Conservation (phyloP, 2,888 invertebrate species). For the Tetanocera ferruginea region DNA sequence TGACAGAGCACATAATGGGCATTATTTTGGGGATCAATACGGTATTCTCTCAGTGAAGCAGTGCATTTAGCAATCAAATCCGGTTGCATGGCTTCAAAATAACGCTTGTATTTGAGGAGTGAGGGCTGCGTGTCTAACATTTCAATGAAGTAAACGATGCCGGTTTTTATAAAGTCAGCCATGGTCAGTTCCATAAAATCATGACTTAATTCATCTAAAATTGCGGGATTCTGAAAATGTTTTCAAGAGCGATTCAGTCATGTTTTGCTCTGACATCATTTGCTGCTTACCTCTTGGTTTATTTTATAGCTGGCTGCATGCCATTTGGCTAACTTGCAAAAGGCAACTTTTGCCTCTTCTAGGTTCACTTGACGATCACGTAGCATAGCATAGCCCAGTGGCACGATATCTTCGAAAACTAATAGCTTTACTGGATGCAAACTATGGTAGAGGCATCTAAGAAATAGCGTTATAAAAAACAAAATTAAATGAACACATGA, state of each 20-base stretch:
- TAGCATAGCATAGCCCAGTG: constrained; percentile 37
- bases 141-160: constrained; percentile 50
- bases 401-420: constrained; percentile 43
- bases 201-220: constrained; percentile 48
- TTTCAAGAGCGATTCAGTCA: background rate
- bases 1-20: constrained; percentile 56
- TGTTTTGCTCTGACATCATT: background rate
- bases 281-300: constrained; percentile 7
- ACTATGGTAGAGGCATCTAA: constrained; percentile 43
- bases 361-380: constrained; percentile 41
- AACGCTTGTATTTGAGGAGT: constrained; percentile 48
- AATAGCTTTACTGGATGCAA: constrained; percentile 47
- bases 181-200: constrained; percentile 29
- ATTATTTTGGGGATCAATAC: constrained; percentile 41
- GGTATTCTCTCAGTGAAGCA: constrained; percentile 26
- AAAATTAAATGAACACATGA: background rate
- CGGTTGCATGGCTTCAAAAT: constrained; percentile 48
- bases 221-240: constrained; percentile 44
- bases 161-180: constrained; percentile 37
- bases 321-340: constrained; percentile 47
- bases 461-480: background rate
- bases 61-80: constrained; percentile 35
- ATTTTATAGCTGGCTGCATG: constrained; percentile 50
- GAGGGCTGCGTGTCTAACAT: constrained; percentile 41
- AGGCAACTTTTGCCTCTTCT: constrained; percentile 45